phyloP scores from a whole-genome alignment of 2,797 vertebrate species.

The Tapera naevia region DNA sequence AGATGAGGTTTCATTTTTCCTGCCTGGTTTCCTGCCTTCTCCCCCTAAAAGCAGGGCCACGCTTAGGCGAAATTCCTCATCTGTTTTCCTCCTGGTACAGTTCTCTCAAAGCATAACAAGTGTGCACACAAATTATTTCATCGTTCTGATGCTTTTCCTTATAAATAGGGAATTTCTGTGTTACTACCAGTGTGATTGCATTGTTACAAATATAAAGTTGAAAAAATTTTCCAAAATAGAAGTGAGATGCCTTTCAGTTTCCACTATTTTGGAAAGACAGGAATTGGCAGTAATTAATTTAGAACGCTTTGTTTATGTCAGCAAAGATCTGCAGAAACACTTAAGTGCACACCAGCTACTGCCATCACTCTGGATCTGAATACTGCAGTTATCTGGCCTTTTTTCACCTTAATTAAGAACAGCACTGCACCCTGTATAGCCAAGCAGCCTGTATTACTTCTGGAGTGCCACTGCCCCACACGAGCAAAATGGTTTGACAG shows the following conservation, averaged over 20 bases:
- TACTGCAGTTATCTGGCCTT: not conserved
- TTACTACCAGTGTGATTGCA: not conserved
- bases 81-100: not conserved
- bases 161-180: not conserved
- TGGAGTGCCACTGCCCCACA: not conserved
- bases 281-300: not conserved
- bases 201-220: not conserved
- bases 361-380: not conserved
- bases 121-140: rapidly evolving
- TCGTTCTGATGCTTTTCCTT: not conserved
- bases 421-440: rapidly evolving
- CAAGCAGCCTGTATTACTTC: not conserved
- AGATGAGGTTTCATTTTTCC: rapidly evolving
- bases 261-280: not conserved
- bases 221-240: not conserved
- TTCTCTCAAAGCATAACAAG: not conserved
- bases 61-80: not conserved
- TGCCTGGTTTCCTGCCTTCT: not conserved
- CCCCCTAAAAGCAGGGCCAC: rapidly evolving
- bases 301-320: not conserved
- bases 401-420: not conserved
- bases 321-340: not conserved
- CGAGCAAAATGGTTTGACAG: not conserved
- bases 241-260: too few species aligned
- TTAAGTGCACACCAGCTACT: not conserved